Evolutionary conservation across 2,888 invertebrate species (phyloP).

Genomic region (Mamestra brassicae): DNA sequence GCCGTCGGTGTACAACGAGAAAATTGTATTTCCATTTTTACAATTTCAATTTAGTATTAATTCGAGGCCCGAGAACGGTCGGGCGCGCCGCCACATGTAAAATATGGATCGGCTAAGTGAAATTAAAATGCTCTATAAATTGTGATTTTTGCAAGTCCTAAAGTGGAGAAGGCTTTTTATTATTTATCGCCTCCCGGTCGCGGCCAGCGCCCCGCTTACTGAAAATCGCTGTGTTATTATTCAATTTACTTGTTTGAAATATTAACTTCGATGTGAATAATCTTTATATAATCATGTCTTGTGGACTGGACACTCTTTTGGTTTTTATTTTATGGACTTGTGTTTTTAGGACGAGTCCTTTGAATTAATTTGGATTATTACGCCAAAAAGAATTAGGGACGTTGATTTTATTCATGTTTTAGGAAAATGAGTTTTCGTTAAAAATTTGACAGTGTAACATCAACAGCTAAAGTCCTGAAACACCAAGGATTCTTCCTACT

Average conservation of each 20-base stretch:
- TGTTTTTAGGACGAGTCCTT: constrained; percentile 43
- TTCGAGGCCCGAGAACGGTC: constrained; percentile 88
- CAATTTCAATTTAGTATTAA: constrained; percentile 91
- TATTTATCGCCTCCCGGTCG: constrained; percentile 88
- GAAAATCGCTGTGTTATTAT: constrained; percentile 89
- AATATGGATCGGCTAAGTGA: constrained; percentile 91
- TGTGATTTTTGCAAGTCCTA: constrained; percentile 91
- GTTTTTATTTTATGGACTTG: constrained; percentile 37
- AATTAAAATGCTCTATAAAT: constrained; percentile 91
- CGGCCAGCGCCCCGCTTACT: constrained; percentile 86
- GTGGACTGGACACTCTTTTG: constrained; percentile 56
- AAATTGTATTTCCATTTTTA: constrained; percentile 91
- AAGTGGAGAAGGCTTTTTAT: constrained; percentile 91
- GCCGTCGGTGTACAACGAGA: constrained; percentile 83
- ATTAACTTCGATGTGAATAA: constrained; percentile 81
- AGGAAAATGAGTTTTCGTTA: constrained; percentile 10
- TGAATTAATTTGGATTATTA: constrained; percentile 36
- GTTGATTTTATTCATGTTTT: constrained; percentile 31
- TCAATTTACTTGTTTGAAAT: constrained; percentile 88
- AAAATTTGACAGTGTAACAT: constrained; percentile 20
- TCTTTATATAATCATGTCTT: constrained; percentile 71
- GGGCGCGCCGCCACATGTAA: constrained; percentile 90
- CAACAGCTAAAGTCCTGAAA: constrained; percentile 22
- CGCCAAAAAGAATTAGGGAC: constrained; percentile 42
- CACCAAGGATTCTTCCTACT: not conserved